Evolutionary conservation across 2,797 vertebrate species (phyloP), one percentile per base, ranked within the genome.

Genomic region (Tiaroga cobitis): DNA sequence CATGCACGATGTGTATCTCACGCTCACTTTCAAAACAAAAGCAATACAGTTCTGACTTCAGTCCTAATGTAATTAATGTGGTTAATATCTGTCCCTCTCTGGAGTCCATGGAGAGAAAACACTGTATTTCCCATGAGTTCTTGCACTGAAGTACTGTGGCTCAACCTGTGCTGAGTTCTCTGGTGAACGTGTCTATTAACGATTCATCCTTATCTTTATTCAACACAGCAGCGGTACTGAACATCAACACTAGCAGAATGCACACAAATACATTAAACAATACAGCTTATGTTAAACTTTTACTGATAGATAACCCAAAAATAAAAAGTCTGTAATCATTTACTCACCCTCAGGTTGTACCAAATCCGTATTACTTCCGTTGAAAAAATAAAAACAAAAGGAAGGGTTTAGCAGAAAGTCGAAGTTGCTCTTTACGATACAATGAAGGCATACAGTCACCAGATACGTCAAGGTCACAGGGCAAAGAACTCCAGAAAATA

Each of bases 121-220:
- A 59, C 16, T 81, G 56, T 26, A 37, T 81, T 88, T 87, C 80
- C 83, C 74, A 72, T 65, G 82, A 77, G 75, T 26, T 34, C 51
- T 63, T 85, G 49, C 61, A 68, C 61, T 67, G 9, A 70, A 39
- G 46, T 77, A 39, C 24, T 54, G 79, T 37, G 32, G 67, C 8
- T 56, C 29, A 70, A 70, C 67, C 80, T 69, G 21, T 70, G 43
- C 72, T 84, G 37, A 77, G 70, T 37, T 65, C 83, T 82, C 80
- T 24, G 32, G 74, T 68, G 83, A 51, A 85, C 67, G 34, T 79
- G 49, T 70, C 75, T 70, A 76, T 24, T 51, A 37, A 41, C 9
- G 19, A 80, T 39, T 65, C 77, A 43, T 34, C 70, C 43, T 65
- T 65, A 46, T 72, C 74, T 61, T 59, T 72, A 79, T 24, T 80